These are phyloP conservation scores for Porites australiensis DNA, from an alignment of 64 coral and sea anemone genomes.

Conservation along the genomic window DNA sequence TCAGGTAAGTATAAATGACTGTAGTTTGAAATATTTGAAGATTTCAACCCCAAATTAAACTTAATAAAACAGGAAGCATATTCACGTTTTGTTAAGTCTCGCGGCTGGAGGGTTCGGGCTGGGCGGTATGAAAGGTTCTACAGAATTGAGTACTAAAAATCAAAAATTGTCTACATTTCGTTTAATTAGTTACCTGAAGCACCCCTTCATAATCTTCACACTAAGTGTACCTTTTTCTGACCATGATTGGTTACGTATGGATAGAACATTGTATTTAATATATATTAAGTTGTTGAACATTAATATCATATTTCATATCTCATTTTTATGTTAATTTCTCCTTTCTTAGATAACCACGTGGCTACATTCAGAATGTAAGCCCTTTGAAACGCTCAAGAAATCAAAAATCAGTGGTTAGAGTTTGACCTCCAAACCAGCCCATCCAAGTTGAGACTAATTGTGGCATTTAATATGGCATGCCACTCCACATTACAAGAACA, in stretches of 20 bases:
- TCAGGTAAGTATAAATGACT: background rate
- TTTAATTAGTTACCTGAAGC: background rate
- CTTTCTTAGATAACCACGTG: conserved; percentile 24
- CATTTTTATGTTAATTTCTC: background rate
- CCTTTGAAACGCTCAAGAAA: conserved; percentile 45
- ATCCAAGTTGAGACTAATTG: conserved; percentile 58
- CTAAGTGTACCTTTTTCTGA: background rate
- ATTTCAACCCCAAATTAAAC: background rate
- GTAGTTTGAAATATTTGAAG: background rate
- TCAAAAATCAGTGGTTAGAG: too few relatives aligned
- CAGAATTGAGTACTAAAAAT: background rate
- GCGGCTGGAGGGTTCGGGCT: background rate
- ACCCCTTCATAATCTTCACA: background rate
- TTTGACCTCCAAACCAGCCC: conserved; percentile 60
- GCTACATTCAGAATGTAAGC: conserved; percentile 47
- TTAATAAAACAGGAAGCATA: background rate
- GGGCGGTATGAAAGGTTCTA: background rate
- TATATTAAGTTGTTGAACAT: background rate
- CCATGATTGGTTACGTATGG: background rate
- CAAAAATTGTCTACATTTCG: too few relatives aligned
- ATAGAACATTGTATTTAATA: background rate
- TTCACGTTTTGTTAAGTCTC: background rate
- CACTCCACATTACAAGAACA: conserved; percentile 66
- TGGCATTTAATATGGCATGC: conserved; percentile 63
- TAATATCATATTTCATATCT: background rate